A percentile compares a stretch with the other conserved stretches of the same genome.
These are phyloP conservation scores for Centruroides sculpturatus DNA, from an alignment of 1,140 invertebrate genomes.

Conservation along the genomic window DNA sequence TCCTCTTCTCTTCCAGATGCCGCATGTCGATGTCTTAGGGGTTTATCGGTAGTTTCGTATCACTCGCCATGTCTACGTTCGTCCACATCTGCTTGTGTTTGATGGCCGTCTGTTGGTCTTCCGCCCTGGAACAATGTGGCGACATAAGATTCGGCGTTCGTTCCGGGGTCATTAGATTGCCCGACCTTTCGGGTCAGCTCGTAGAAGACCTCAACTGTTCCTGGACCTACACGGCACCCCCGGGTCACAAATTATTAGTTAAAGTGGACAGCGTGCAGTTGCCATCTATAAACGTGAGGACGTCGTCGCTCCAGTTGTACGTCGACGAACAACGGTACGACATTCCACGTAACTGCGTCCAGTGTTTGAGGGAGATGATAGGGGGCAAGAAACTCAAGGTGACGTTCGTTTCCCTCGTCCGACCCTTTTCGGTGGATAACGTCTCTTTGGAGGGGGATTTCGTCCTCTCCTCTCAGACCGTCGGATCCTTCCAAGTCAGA, in stretches of 20 bases:
- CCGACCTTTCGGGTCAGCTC: constrained; percentile 2
- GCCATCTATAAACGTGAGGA: constrained; percentile 1
- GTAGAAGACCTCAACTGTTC: constrained; percentile 5
- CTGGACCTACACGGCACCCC: constrained; percentile 13
- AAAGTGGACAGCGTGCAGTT: constrained; percentile 14
- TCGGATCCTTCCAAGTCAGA: constrained; percentile 8
- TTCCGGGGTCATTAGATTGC: constrained; percentile 6
- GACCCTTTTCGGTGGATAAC: too few relatives aligned
- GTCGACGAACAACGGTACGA: constrained; percentile 11
- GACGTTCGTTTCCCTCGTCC: constrained; percentile 1
- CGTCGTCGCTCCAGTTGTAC: constrained; percentile 2
- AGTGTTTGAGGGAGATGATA: constrained; percentile 13
- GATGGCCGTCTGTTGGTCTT: neutral
- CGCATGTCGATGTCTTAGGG: too few relatives aligned
- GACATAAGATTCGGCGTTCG: constrained; percentile 7
- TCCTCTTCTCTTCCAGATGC: too few relatives aligned
- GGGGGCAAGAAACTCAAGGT: constrained; percentile 10
- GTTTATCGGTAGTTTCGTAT: too few relatives aligned
- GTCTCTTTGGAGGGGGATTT: too few relatives aligned
- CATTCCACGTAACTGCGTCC: constrained; percentile 13
- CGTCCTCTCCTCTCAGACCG: neutral
- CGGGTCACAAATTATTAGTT: constrained; percentile 11
- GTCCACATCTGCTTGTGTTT: too few relatives aligned
- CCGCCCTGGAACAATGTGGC: constrained; percentile 2
- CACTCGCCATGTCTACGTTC: too few relatives aligned